Percentiles rank a stretch among this genome's conserved stretches.
phyloP scores from a whole-genome alignment of 1,140 invertebrate species.

The Pseudomyrmex flavicornis region DNA sequence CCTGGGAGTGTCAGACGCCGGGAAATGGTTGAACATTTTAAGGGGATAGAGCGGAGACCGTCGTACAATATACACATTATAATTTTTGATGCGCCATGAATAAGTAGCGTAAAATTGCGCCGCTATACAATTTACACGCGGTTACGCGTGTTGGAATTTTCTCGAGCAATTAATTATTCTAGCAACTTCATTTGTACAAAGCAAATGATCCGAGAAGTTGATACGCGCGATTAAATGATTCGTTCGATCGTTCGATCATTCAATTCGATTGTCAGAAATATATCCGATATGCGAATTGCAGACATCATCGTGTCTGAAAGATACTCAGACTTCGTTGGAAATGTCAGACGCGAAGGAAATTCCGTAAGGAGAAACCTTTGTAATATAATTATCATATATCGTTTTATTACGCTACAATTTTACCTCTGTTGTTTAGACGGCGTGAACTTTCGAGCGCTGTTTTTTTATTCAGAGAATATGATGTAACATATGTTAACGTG shows the following conservation, averaged over 20 bases:
- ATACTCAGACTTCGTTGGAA: slow-evolving; percentile 34
- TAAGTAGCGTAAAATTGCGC: background rate
- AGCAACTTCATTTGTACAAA: background rate
- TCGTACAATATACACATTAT: background rate
- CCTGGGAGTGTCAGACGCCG: slow-evolving; percentile 4
- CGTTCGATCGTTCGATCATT: background rate
- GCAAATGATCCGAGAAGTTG: background rate
- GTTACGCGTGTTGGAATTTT: background rate
- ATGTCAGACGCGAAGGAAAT: slow-evolving; percentile 24
- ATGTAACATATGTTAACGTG: slow-evolving; percentile 23
- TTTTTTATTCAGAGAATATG: slow-evolving; percentile 15
- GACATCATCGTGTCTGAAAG: background rate
- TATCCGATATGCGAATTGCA: background rate
- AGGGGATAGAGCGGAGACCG: background rate
- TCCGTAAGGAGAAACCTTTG: slow-evolving; percentile 10
- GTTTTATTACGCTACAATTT: slow-evolving; percentile 37
- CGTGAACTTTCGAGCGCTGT: slow-evolving; percentile 12
- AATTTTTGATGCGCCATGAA: background rate
- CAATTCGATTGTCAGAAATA: too few species aligned
- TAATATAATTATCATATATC: slow-evolving; percentile 38
- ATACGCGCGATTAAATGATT: slow-evolving; percentile 12
- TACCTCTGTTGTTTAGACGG: slow-evolving; percentile 6
- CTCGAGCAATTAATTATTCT: background rate
- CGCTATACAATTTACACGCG: background rate
- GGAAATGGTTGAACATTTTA: background rate